These are phyloP conservation scores for Megalops atlanticus DNA, from an alignment of 2,113 vertebrate genomes.

Conservation along the genomic window DNA sequence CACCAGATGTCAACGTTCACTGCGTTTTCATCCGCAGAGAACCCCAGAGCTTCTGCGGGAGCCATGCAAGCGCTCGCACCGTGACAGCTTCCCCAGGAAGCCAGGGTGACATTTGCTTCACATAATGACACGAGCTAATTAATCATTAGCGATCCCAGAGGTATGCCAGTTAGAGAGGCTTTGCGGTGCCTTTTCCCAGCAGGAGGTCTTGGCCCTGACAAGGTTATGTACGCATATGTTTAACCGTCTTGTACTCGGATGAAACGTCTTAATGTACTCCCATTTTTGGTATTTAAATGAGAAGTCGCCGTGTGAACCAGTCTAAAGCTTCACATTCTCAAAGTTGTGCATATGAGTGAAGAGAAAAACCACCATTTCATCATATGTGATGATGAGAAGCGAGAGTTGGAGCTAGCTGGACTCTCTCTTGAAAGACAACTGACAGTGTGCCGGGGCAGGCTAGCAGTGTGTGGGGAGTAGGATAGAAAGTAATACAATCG, in stretches of 20 bases:
- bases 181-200: constrained; percentile 84
- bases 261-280: constrained; percentile 68
- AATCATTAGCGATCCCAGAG: constrained; percentile 98
- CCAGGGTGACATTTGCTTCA: constrained; percentile 95
- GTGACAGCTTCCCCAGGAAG: constrained; percentile 88
- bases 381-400: background rate
- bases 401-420: background rate
- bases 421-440: background rate
- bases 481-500: background rate
- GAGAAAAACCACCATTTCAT: background rate
- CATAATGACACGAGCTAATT: constrained; percentile 98
- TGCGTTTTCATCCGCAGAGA: constrained; percentile 58
- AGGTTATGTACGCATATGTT: constrained; percentile 80
- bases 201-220: constrained; percentile 84
- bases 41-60: constrained; percentile 59
- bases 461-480: background rate
- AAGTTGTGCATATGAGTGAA: background rate
- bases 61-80: constrained; percentile 70
- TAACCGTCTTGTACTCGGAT: constrained; percentile 71
- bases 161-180: constrained; percentile 87
- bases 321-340: background rate
- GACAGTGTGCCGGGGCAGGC: background rate
- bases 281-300: constrained; percentile 63
- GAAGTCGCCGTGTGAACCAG: constrained; percentile 38
- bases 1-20: constrained; percentile 89